These are phyloP conservation scores for Benitochromis conjunctus DNA, from an alignment of 2,113 vertebrate genomes.

Conservation along the genomic window DNA sequence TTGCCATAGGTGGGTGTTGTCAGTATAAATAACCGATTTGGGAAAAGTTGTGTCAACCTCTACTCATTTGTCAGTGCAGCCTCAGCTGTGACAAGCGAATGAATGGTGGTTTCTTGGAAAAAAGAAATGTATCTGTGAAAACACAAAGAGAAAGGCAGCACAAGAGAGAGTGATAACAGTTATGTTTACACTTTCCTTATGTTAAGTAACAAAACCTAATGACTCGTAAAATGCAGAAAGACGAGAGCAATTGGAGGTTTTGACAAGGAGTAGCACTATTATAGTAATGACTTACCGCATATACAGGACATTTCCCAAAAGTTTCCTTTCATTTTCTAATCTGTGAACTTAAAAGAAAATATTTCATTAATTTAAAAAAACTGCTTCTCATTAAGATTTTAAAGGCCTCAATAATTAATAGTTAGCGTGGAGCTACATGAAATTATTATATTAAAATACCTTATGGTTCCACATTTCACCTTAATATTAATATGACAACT, in stretches of 20 bases:
- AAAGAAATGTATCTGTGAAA: neutral
- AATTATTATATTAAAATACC: neutral
- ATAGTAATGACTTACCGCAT: neutral
- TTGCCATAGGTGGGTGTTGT: constrained; percentile 16
- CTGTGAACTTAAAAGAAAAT: neutral
- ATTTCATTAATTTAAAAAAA: neutral
- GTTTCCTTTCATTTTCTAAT: neutral
- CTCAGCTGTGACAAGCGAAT: neutral
- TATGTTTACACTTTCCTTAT: neutral
- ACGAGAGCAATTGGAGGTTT: neutral
- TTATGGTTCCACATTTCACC: neutral
- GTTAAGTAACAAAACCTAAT: neutral
- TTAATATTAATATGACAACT: neutral
- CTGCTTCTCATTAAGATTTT: neutral
- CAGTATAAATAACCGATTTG: no score
- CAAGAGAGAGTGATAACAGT: neutral
- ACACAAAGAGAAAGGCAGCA: neutral
- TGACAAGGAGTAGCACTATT: neutral
- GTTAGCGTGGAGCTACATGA: neutral
- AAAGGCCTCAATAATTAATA: neutral
- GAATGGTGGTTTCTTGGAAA: neutral
- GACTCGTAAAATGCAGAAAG: neutral
- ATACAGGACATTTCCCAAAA: neutral
- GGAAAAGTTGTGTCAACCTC: neutral
- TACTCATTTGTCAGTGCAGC: neutral